Conservation (phyloP, 2,888 invertebrate genomes). For the Griposia aprilina region DNA sequence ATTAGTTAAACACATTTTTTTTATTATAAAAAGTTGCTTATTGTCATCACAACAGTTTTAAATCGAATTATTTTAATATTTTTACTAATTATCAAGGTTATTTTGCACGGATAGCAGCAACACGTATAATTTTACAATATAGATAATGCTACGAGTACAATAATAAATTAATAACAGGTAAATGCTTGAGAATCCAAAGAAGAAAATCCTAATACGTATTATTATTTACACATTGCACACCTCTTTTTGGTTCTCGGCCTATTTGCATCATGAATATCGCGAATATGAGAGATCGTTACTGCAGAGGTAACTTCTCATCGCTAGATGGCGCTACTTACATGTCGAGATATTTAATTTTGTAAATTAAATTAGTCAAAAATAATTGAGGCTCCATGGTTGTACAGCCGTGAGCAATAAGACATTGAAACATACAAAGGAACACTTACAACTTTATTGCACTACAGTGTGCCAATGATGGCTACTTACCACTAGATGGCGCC, state of each 20-base stretch:
- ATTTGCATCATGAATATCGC: background rate
- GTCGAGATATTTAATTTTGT: background rate
- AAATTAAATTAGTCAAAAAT: too few species aligned
- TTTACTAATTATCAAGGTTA: background rate
- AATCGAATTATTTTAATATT: background rate
- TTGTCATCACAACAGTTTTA: conserved; percentile 63
- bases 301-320: background rate
- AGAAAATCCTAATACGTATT: background rate
- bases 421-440: background rate
- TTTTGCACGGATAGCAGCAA: conserved; percentile 1
- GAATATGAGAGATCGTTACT: background rate
- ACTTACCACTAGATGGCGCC: background rate
- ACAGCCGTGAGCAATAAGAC: too few species aligned
- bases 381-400: background rate
- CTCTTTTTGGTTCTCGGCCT: background rate
- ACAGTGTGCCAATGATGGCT: background rate
- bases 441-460: background rate
- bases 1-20: background rate
- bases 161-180: background rate
- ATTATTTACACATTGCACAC: conserved; percentile 21
- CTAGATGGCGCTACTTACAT: conserved; percentile 10
- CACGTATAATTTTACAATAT: background rate
- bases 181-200: background rate
- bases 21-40: conserved; percentile 50
- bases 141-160: background rate